Evolutionary conservation across 2,888 invertebrate genomes (phyloP).

Genomic region (Pristionchus maxplancki): DNA sequence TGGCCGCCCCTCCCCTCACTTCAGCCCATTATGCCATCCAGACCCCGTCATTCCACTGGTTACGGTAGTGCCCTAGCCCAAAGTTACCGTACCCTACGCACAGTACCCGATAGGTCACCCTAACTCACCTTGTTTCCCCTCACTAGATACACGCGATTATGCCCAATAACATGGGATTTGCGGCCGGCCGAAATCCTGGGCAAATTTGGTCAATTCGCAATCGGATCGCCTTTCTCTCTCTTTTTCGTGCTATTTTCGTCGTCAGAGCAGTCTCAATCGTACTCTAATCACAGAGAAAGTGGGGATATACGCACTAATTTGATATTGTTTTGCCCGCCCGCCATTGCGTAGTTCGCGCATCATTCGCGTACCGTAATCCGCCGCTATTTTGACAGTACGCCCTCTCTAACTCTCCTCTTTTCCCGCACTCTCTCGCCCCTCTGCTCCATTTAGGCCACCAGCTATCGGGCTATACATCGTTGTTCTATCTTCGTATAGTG

Average conservation of each 20-base stretch:
- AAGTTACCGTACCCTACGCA: background rate
- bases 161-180: constrained; percentile 40
- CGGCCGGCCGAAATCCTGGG: background rate
- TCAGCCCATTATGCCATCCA: constrained; percentile 10
- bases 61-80: background rate
- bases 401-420: background rate
- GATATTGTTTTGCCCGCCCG: constrained; percentile 27
- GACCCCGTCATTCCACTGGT: background rate
- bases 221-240: background rate
- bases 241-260: background rate
- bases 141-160: background rate
- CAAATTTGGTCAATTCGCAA: constrained; percentile 13
- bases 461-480: constrained; percentile 28
- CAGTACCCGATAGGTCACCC: background rate
- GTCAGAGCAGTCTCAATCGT: background rate
- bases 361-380: constrained; percentile 9
- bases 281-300: background rate
- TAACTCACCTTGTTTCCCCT: background rate
- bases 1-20: background rate
- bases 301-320: background rate
- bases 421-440: background rate
- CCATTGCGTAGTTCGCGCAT: constrained; percentile 6
- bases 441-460: background rate
- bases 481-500: constrained; percentile 29
- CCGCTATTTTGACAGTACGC: constrained; percentile 25